Evolutionary conservation across 2,797 vertebrate species (phyloP), one percentile per base, ranked within the genome.

Genomic region (Lates japonicus): DNA sequence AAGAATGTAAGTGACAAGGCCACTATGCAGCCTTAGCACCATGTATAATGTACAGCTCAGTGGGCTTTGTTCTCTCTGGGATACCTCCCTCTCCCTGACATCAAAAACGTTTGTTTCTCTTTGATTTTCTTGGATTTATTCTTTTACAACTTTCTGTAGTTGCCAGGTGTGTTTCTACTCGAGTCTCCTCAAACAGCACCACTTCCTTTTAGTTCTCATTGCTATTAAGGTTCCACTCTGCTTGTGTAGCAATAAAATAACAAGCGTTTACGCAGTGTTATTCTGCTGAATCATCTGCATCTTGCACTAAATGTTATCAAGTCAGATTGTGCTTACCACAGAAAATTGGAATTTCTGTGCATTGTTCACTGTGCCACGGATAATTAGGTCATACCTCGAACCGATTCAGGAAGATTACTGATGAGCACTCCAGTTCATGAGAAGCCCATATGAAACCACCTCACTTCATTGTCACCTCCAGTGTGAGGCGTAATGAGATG

Each of bases 1-100:
- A 99, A 99, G 92, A 99, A 99, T 0, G 98, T 99, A 94, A 97
- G 98, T 89, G 62, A 51, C 12, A 3, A 2, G 58, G 39, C 75
- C 49, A 5, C 54, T 25, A 0, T 41, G 17, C 16, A 69, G 35
- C 58, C 33, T 51, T 12, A 29, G 62, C 31, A n/a, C 37, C 52
- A 72, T 25, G 0, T 58, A 78, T 83, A 58, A 78, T 78, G n/a
- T 41, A 78, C n/a, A 69, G 22, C 31, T 66, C 55, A 13, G 39
- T 20, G 17, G 10, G 14, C 51, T 85, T 88, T 86, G 61, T 54
- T 80, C 67, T 54, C n/a, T 57, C 41, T 31, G 48, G 55, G 64
- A 67, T 14, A 39, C 25, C 22, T 37, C 12, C 42, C 33, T 2
- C 16, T 35, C 11, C 22, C 3, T 41, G 7, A 79, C 51, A 83